Conservation (phyloP, 2,888 invertebrate species). For the Drosophila borealis region DNA sequence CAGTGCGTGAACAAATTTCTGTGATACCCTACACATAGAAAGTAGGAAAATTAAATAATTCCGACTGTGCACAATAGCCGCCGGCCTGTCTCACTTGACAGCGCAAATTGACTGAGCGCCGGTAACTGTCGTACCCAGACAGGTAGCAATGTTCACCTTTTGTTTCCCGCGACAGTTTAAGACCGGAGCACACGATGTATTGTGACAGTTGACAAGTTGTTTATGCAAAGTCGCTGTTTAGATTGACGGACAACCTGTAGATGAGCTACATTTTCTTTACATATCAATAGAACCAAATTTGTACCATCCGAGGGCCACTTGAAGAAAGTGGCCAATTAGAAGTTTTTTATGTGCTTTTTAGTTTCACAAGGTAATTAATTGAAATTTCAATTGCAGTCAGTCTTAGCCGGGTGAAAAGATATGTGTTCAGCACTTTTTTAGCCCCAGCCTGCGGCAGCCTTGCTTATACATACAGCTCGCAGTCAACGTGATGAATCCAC, state of each 20-base stretch:
- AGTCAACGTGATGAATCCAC: conserved; percentile 49
- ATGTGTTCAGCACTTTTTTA: conserved; percentile 17
- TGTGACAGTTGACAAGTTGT: conserved; percentile 80
- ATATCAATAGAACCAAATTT: conserved; percentile 13
- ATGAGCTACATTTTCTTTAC: conserved; percentile 43
- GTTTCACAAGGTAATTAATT: conserved; percentile 60
- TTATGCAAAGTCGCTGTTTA: conserved; percentile 68
- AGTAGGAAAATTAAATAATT: conserved; percentile 12
- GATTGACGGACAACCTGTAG: conserved; percentile 56
- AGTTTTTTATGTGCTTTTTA: conserved; percentile 22
- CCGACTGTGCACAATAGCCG: conserved; percentile 50
- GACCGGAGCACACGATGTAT: conserved; percentile 65
- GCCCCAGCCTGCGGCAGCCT: conserved; percentile 9
- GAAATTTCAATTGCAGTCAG: conserved; percentile 63
- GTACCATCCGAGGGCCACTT: neutral
- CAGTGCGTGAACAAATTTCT: conserved; percentile 59
- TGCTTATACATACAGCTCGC: conserved; percentile 24
- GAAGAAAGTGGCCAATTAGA: conserved; percentile 38
- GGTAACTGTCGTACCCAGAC: conserved; percentile 13
- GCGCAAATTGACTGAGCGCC: conserved; percentile 51
- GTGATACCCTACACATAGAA: conserved; percentile 46
- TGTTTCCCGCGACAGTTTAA: conserved; percentile 69
- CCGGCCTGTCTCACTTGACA: conserved; percentile 65
- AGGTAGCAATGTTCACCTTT: conserved; percentile 47
- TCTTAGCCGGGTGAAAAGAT: conserved; percentile 5